Evolutionary conservation across 2,888 invertebrate genomes (phyloP).

Genomic region (Rhagonycha lutea): DNA sequence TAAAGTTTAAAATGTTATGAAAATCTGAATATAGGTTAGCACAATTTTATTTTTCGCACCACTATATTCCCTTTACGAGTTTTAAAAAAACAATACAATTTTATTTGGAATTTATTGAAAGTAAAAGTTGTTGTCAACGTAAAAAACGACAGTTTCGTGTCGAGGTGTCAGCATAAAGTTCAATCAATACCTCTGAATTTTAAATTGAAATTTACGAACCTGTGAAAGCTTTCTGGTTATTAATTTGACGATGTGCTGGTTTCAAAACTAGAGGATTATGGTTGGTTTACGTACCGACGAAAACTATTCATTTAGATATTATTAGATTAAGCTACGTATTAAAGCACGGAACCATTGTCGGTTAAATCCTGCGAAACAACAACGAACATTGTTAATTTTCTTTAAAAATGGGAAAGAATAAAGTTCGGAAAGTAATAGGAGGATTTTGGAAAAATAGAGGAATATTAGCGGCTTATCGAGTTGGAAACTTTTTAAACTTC

Average conservation of each 20-base stretch:
- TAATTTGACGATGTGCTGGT: not conserved
- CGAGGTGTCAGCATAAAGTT: not conserved
- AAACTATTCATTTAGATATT: not conserved
- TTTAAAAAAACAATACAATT: not conserved
- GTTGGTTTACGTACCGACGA: not conserved
- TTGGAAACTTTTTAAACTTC: slow-evolving; percentile 19
- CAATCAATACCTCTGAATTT: not conserved
- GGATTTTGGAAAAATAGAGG: not conserved
- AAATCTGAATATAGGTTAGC: not conserved
- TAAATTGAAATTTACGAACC: not conserved
- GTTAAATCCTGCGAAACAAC: not conserved
- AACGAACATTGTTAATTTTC: not conserved
- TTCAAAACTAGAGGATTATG: not conserved
- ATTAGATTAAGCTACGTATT: not conserved
- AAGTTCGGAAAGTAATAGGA: not conserved
- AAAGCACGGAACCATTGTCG: not conserved
- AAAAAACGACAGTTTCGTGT: not conserved
- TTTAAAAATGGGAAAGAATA: not conserved
- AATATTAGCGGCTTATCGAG: not conserved
- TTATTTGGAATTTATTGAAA: not conserved
- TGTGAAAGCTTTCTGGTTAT: not conserved
- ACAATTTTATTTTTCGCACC: not conserved
- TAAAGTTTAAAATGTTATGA: not conserved
- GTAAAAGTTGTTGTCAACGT: not conserved
- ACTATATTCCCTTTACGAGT: not conserved